phyloP scores from a whole-genome alignment of 2,797 vertebrate species.

The Protonibea diacanthus region DNA sequence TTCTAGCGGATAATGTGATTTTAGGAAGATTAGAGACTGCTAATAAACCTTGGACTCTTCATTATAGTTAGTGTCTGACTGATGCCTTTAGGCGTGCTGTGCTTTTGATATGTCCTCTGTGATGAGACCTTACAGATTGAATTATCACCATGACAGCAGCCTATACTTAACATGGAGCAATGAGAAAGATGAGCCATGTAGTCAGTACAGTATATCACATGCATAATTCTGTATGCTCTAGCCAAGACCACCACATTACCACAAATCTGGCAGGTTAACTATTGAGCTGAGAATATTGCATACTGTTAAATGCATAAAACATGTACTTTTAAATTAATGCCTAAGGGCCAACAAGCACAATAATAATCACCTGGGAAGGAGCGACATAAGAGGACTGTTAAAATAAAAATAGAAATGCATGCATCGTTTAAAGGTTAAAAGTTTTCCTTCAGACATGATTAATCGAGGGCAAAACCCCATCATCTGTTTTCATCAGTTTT shows the following conservation, averaged over 20 bases:
- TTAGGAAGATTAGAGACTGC: constrained; percentile 66
- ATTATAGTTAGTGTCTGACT: constrained; percentile 57
- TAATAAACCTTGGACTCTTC: constrained; percentile 59
- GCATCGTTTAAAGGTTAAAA: not conserved
- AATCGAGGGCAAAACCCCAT: not conserved
- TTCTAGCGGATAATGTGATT: constrained; percentile 52
- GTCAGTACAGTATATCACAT: not conserved
- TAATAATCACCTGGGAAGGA: not conserved
- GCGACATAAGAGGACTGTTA: not conserved
- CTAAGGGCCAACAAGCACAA: no score
- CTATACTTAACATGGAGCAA: constrained; percentile 34
- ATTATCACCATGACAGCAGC: constrained; percentile 48
- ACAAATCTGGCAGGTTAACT: not conserved
- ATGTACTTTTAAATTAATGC: not conserved
- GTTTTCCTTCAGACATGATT: not conserved
- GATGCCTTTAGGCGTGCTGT: constrained; percentile 34
- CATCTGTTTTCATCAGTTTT: constrained; percentile 9
- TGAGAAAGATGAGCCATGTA: not conserved
- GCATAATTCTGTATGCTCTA: not conserved
- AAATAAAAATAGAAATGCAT: constrained; percentile 1
- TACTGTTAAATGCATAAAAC: not conserved
- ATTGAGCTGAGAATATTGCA: not conserved
- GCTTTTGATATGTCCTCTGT: constrained; percentile 37
- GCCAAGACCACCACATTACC: not conserved
- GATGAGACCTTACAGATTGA: constrained; percentile 31